phyloP scores from a whole-genome alignment of 1,140 invertebrate species.

The Drosophila pruinosa region DNA sequence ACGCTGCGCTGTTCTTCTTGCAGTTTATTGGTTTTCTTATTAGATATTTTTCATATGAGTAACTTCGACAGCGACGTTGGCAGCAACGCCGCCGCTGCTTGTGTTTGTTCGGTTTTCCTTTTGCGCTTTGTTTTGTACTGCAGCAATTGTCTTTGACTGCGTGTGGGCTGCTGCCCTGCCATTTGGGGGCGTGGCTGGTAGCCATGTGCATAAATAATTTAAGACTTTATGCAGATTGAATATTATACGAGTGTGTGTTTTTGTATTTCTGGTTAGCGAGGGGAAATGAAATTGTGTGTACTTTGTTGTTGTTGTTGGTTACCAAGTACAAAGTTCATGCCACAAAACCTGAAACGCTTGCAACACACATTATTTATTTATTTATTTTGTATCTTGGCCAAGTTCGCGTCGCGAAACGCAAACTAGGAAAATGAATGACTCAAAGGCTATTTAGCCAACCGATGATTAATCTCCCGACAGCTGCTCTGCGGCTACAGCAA shows the following conservation, averaged over 20 bases:
- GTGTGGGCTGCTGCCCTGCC: conserved; percentile 22
- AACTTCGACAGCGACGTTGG: conserved; percentile 34
- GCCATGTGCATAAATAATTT: conserved; percentile 45
- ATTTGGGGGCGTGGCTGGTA: conserved; percentile 34
- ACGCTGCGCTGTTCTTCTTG: conserved; percentile 33
- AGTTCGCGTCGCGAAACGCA: conserved; percentile 24
- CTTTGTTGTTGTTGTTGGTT: not conserved
- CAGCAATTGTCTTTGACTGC: conserved; percentile 25
- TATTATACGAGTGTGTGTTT: not conserved
- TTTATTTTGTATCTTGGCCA: conserved; percentile 9
- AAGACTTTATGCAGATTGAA: conserved; percentile 28
- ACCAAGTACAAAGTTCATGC: conserved; percentile 40
- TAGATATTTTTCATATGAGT: conserved; percentile 59
- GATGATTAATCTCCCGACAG: conserved; percentile 41
- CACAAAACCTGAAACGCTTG: conserved; percentile 8
- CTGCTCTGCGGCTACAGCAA: conserved; percentile 19
- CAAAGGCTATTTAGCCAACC: conserved; percentile 35
- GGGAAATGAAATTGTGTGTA: not conserved
- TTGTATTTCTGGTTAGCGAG: not conserved
- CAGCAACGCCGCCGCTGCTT: conserved; percentile 20
- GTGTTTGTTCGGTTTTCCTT: conserved; percentile 13
- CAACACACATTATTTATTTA: conserved; percentile 7
- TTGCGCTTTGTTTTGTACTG: conserved; percentile 19
- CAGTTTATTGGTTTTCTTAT: conserved; percentile 67
- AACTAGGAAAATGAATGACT: conserved; percentile 33